Evolutionary conservation across 2,113 vertebrate species (phyloP).

Genomic region (Camelus dromedarius): DNA sequence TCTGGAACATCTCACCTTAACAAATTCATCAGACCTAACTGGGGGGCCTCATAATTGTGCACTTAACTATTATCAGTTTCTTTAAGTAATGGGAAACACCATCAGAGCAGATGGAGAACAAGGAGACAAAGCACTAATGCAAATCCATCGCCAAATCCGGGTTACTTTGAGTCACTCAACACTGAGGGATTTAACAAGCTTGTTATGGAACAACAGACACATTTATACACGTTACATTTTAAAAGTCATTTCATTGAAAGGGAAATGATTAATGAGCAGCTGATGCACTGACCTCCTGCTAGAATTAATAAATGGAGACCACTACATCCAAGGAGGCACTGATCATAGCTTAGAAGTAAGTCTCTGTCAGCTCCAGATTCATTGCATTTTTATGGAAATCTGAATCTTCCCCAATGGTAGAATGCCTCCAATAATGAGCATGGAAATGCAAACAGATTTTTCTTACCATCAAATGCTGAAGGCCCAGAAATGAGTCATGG

Average conservation of each 20-base stretch:
- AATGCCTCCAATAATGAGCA: constrained; percentile 52
- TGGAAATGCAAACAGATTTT: constrained; percentile 74
- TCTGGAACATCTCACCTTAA: neutral
- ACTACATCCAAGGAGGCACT: constrained; percentile 43
- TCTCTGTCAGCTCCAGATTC: constrained; percentile 53
- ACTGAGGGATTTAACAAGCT: neutral
- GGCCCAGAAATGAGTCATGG: neutral
- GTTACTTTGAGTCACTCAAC: neutral
- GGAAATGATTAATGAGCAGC: constrained; percentile 56
- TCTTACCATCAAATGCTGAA: constrained; percentile 50
- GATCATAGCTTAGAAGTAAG: constrained; percentile 58
- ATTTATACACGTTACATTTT: neutral
- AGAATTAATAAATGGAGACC: constrained; percentile 54
- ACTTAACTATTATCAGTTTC: neutral
- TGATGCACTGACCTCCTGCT: neutral
- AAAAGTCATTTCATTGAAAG: constrained; percentile 31
- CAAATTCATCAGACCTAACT: neutral
- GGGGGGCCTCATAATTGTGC: neutral
- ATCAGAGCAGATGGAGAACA: neutral
- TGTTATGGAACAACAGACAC: neutral
- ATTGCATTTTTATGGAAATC: constrained; percentile 64
- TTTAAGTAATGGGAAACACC: neutral
- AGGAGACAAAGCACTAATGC: neutral
- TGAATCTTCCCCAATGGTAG: constrained; percentile 46
- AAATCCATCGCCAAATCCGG: neutral